These are phyloP conservation scores for Limnephilus marmoratus DNA, from an alignment of 2,888 invertebrate genomes.

Conservation along the genomic window DNA sequence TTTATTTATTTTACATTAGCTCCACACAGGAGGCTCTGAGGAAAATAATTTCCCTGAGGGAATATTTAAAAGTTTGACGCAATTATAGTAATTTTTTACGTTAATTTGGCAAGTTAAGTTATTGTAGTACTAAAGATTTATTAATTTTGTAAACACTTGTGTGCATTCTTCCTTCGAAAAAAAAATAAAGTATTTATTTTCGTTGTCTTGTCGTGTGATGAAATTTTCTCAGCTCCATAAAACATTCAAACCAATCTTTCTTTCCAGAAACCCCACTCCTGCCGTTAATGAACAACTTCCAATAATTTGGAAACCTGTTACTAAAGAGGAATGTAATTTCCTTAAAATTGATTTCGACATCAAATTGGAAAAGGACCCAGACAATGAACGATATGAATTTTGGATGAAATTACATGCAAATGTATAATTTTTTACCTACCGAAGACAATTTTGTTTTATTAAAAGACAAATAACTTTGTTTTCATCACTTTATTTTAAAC, in stretches of 20 bases:
- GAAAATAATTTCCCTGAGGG: too few relatives aligned
- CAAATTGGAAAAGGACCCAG: slow-evolving; percentile 51
- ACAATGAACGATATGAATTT: slow-evolving; percentile 56
- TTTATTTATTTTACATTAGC: too few relatives aligned
- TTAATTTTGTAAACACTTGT: background rate
- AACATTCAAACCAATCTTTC: background rate
- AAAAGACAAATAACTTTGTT: too few relatives aligned
- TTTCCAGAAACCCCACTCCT: slow-evolving; percentile 63
- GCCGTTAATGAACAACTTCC: slow-evolving; percentile 40
- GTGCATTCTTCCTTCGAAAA: background rate
- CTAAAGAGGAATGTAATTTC: slow-evolving; percentile 51
- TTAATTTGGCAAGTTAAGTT: background rate
- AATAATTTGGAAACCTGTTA: slow-evolving; percentile 59
- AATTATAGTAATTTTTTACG: too few relatives aligned
- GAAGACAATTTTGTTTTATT: too few relatives aligned
- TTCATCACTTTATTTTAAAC: too few relatives aligned
- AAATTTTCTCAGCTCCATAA: background rate
- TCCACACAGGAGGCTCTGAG: too few relatives aligned
- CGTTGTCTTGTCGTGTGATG: background rate
- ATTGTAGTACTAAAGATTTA: background rate
- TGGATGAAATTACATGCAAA: slow-evolving; percentile 51
- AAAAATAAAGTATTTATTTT: too few relatives aligned
- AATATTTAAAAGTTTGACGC: too few relatives aligned
- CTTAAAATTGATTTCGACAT: slow-evolving; percentile 57
- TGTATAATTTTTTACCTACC: background rate